A percentile compares a stretch with the other conserved stretches of the same genome.
Evolutionary conservation across 2,888 invertebrate species (phyloP).

Genomic region (Rhagium mordax): DNA sequence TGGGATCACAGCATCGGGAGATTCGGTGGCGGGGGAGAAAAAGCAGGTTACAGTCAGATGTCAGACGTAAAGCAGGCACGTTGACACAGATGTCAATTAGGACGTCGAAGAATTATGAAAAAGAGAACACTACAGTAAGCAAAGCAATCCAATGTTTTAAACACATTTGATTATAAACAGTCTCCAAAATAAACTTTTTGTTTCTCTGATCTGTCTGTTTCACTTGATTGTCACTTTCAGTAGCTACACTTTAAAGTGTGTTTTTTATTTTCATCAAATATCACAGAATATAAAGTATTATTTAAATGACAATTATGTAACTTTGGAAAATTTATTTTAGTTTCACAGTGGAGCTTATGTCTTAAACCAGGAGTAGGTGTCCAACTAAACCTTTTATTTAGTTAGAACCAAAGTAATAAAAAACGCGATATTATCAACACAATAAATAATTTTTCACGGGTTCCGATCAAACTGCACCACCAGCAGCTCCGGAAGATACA

Average conservation of each 20-base stretch:
- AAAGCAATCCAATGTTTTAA: constrained; percentile 37
- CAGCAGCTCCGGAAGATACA: not conserved
- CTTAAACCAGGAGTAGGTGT: not conserved
- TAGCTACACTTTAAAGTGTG: not conserved
- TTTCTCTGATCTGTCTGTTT: not conserved
- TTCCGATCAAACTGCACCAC: constrained; percentile 6
- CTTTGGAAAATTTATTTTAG: not conserved
- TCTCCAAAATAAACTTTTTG: constrained; percentile 37
- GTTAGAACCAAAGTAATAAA: not conserved
- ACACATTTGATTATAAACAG: constrained; percentile 45
- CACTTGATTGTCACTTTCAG: constrained; percentile 23
- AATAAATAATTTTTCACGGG: constrained; percentile 4
- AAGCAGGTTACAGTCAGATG: constrained; percentile 51
- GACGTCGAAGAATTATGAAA: constrained; percentile 55
- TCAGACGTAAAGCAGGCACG: constrained; percentile 53
- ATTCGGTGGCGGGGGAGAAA: constrained; percentile 52
- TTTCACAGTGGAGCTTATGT: not conserved
- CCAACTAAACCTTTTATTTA: not conserved
- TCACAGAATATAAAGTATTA: not conserved
- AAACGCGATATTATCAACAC: constrained; percentile 10
- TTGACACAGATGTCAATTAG: constrained; percentile 20
- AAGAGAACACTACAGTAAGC: constrained; percentile 60
- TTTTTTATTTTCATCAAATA: not conserved
- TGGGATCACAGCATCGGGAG: constrained; percentile 65
- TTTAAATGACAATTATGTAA: not conserved